Base-by-base conservation (phyloP, 64 coral and sea anemone species). In the Stichodactyla mertensii region DNA sequence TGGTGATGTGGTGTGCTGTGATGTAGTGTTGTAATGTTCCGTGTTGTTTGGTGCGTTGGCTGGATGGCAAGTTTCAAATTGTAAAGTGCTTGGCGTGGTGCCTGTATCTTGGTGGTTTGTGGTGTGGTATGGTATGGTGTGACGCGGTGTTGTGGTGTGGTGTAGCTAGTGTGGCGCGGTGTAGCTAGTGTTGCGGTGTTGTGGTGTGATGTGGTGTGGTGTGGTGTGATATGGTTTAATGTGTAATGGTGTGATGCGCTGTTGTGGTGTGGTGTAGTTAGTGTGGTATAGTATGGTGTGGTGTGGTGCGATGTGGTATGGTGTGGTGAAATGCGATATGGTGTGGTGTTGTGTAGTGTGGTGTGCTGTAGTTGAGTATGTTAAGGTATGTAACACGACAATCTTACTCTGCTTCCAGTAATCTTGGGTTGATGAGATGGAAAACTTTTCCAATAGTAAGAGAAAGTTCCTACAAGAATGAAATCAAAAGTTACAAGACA, bases 371-470 rank as follows among this genome's bases (percentile, higher is more conserved):
- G 36, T 45, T 45, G 36, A 45, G 36, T 45, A 15, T 15, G 56
- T 3, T 58, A 15, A 9, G 56, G 14, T 58, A 7, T 1, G 19
- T 22, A 69, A 20, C 70, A 54, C 9, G 18, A 20, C 0, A 13
- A 77, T 11, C 93, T 77, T 93, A 97, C 94, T 93, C 89, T 59
- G 94, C 88, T 64, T 90, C 89, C 26, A 97, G 66, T 24, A 86
- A 85, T 61, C 91, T 91, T 79, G 94, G 94, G 52, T 97, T 97
- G 20, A 87, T 64, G 56, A 97, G 83, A 52, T 97, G 94, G 58
- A 88, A 97, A 62, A 97, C 88, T 67, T 93, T 97, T 51, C 94
- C 94, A 54, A 97, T 86, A 64, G 88, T 80, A n/a, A 87, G 51
- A 23, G 94, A 69, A 77, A 97, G 82, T 77, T 93, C 91, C 94